These are phyloP conservation scores for Thymallus thymallus DNA, from an alignment of 2,113 vertebrate genomes.

Conservation along the genomic window DNA sequence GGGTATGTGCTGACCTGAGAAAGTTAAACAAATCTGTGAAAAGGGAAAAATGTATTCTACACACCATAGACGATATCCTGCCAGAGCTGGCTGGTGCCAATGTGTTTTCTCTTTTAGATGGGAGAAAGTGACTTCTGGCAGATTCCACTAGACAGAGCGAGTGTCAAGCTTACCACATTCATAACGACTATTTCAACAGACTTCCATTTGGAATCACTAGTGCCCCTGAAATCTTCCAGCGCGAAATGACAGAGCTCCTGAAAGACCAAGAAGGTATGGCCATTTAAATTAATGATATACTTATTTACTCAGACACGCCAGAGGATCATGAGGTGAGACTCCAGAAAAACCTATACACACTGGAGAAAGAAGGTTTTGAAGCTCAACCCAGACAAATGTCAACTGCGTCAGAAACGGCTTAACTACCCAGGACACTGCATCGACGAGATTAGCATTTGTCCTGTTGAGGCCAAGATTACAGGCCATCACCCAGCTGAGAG, in stretches of 20 bases:
- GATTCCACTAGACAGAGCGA: background rate
- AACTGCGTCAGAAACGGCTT: too few species aligned
- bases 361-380: too few species aligned
- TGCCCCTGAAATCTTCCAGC: slow-evolving; percentile 2
- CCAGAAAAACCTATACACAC: too few species aligned
- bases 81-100: slow-evolving; percentile 15
- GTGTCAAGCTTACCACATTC: background rate
- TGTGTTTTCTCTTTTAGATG: slow-evolving; percentile 24
- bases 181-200: slow-evolving; percentile 2
- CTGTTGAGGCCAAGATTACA: too few species aligned
- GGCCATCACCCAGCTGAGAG: background rate
- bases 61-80: slow-evolving; percentile 23
- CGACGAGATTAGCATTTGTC: background rate
- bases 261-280: background rate
- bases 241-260: background rate
- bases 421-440: background rate
- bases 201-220: background rate
- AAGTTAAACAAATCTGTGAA: slow-evolving; percentile 22
- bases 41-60: slow-evolving; percentile 17
- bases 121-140: slow-evolving; percentile 17
- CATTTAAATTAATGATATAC: background rate
- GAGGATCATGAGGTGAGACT: background rate
- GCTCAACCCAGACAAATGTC: too few species aligned
- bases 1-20: slow-evolving; percentile 27
- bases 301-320: background rate